Evolutionary conservation across 2,797 vertebrate species (phyloP), one percentile per base, ranked within the genome.

Genomic region (Heliangelus exortis): DNA sequence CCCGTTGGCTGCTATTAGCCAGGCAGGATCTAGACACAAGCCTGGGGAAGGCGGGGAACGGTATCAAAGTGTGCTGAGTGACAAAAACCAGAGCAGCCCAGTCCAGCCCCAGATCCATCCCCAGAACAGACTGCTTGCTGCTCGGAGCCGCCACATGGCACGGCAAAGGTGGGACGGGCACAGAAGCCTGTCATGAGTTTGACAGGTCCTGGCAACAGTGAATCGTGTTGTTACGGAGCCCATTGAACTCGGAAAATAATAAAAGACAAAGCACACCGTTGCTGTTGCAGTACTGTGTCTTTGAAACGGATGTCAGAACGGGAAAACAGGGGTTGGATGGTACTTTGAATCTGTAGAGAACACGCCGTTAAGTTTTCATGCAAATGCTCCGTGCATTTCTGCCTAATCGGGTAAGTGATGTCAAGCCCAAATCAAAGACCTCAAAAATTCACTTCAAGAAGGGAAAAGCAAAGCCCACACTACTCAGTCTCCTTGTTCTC

Each of bases 61-160:
- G 51, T 71, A 50, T 66, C 65, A 6, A 81, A 91, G 78, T n/a
- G 87, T 86, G 89, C 84, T 62, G 74, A 84, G n/a, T 68, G 91
- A 95, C 75, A 93, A 54, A 87, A 69, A 84, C 48, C 94, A 93
- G 89, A 77, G 58, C 87, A 86, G 62, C 65, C 68, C 89, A 63
- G 75, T 55, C 75, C 61, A n/a, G 80, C 51, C 63, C 63, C 51
- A 8, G 58, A 29, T 51, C 84, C 92, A 72, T 87, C 53, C 84
- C 77, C 58, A 28, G 7, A 67, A 21, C 28, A 81, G 43, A 26
- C 43, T 5, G 82, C 39, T 54, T 22, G 26, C 47, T n/a, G 53
- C 48, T 63, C 39, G 5, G 90, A 53, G 80, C 43, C 2, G 10
- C 53, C 31, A 23, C 72, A 21, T 26, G 54, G 68, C 75, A 59